Percentiles rank a stretch among this genome's conserved stretches.
phyloP scores from a whole-genome alignment of 2,888 invertebrate species.

The Metalampra italica region DNA sequence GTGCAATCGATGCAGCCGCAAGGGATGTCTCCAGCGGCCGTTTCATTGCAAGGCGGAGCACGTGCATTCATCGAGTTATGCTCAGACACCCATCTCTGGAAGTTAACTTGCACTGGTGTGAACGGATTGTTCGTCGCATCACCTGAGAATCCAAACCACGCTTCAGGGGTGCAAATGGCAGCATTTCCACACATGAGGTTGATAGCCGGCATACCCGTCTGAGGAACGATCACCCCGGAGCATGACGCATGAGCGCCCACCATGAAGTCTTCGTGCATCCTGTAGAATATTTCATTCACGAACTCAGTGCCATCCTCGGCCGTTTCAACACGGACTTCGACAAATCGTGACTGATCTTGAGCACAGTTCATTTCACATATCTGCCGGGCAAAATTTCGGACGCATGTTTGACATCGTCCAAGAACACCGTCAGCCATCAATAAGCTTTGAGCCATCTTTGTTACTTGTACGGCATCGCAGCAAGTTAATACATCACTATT shows the following conservation, averaged over 20 bases:
- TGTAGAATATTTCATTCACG: slow-evolving; percentile 67
- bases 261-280: slow-evolving; percentile 80
- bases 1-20: slow-evolving; percentile 90
- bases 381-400: slow-evolving; percentile 84
- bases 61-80: slow-evolving; percentile 60
- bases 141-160: slow-evolving; percentile 84
- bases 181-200: slow-evolving; percentile 88
- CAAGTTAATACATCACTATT: slow-evolving; percentile 74
- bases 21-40: slow-evolving; percentile 71
- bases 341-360: slow-evolving; percentile 80
- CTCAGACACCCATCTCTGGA: slow-evolving; percentile 54
- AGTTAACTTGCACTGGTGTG: slow-evolving; percentile 82
- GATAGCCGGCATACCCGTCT: slow-evolving; percentile 85
- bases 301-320: slow-evolving; percentile 38
- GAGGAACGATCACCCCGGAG: slow-evolving; percentile 85
- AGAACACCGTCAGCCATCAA: slow-evolving; percentile 82
- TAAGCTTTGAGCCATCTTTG: slow-evolving; percentile 73
- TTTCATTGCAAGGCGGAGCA: slow-evolving; percentile 79
- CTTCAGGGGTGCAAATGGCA: slow-evolving; percentile 79
- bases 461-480: slow-evolving; percentile 78
- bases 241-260: slow-evolving; percentile 87
- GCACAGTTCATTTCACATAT: slow-evolving; percentile 91
- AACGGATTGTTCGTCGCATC: slow-evolving; percentile 68
- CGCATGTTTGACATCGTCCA: slow-evolving; percentile 89
- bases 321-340: slow-evolving; percentile 31